Evolutionary conservation across 2,113 vertebrate genomes (phyloP), one percentile per base, ranked within the genome.

Genomic region (Cricetomys ansorgei): DNA sequence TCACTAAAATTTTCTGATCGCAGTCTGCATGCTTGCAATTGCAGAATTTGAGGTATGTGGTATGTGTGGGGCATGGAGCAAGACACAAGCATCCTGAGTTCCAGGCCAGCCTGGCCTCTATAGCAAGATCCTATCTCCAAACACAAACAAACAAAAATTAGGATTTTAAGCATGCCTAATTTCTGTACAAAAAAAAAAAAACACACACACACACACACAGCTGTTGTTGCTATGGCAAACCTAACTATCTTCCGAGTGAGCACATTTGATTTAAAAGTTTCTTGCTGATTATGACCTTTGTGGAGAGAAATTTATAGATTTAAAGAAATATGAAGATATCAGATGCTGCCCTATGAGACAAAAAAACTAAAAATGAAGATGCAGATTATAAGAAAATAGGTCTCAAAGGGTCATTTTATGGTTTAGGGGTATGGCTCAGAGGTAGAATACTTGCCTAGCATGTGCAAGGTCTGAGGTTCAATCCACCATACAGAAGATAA

Each of bases 281-380:
- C 85, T 96, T 96, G 43, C n/a, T 95, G 67, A 59, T 73, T 87
- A 77, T 75, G 34, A 92, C 5, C 43, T 95, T 77, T 69, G n/a
- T 93, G 29, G 69, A 93, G 31, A 93, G 53, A 95, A 92, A 94
- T 57, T 64, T 89, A 50, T 94, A 91, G 23, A 59, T 27, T 23
- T 29, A 95, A 92, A 88, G 87, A 7, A 92, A 17, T 59, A 75
- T 55, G 25, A 94, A 94, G 43, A 89, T 93, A 85, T 70, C 17
- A 17, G 43, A 92, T 91, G 19, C 50, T 89, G 34, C 57, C 48
- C 80, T 45, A 67, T 31, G 55, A 77, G 48, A 48, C 11, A 77
- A 76, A 87, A 84, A 34, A 88, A 73, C 7, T 88, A 53, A 45
- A 89, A 90, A 80, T 79, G n/a, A 92, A 80, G 37, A 8, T 80